These are phyloP conservation scores for Cataglyphis cursor DNA, from an alignment of 2,888 invertebrate species.

Conservation along the genomic window DNA sequence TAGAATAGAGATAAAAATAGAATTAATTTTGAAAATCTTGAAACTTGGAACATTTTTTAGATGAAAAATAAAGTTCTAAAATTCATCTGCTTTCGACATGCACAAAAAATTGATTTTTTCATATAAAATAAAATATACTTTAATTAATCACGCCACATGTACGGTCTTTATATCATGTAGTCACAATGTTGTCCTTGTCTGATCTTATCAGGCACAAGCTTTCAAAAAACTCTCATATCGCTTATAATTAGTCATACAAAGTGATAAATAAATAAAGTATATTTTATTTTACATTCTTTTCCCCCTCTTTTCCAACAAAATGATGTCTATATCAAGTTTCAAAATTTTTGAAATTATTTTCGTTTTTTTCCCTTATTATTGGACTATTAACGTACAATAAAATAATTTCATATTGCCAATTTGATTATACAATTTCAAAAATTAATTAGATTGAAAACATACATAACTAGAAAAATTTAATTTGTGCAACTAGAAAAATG, in stretches of 20 bases:
- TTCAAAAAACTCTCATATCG: background rate
- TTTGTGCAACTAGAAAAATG: slow-evolving; percentile 12
- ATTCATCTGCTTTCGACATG: background rate
- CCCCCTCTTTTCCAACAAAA: background rate
- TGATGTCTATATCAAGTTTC: background rate
- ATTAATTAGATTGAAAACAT: slow-evolving; percentile 4
- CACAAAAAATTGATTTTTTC: background rate
- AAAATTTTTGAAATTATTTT: slow-evolving; percentile 11
- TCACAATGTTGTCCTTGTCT: background rate
- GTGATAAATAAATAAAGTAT: background rate
- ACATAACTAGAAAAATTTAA: background rate
- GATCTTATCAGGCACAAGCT: background rate
- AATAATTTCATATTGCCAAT: slow-evolving; percentile 16
- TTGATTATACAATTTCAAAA: slow-evolving; percentile 10
- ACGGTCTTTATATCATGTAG: background rate
- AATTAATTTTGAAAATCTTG: slow-evolving; percentile 24
- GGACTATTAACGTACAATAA: slow-evolving; percentile 10
- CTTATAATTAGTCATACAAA: background rate
- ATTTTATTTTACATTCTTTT: background rate
- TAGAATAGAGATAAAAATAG: background rate
- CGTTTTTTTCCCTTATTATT: background rate
- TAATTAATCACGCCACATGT: background rate
- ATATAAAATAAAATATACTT: background rate
- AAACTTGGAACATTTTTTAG: background rate
- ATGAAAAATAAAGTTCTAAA: background rate